Evolutionary conservation across 2,797 vertebrate species (phyloP).

Genomic region (Cuniculus paca): DNA sequence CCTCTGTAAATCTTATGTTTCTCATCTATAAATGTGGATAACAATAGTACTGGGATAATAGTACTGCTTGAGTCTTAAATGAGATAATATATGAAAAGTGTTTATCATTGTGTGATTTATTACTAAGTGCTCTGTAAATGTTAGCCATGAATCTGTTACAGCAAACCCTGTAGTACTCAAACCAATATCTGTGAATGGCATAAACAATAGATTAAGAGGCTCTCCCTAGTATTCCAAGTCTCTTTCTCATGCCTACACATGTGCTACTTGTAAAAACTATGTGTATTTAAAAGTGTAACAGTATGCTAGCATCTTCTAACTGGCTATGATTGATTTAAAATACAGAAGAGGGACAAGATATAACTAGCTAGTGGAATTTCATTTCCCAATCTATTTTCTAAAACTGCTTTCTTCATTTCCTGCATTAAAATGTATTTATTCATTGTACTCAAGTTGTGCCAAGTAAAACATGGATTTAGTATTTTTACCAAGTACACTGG

Average conservation of each 20-base stretch:
- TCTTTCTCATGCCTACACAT: neutral
- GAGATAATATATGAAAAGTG: neutral
- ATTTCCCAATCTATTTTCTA: neutral
- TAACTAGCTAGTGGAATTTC: neutral
- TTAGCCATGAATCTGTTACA: neutral
- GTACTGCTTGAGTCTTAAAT: neutral
- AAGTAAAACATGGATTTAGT: constrained; percentile 40
- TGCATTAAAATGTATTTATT: constrained; percentile 61
- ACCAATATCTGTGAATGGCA: neutral
- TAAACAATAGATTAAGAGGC: neutral
- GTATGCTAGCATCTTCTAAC: neutral
- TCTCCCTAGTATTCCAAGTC: neutral
- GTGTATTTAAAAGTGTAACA: neutral
- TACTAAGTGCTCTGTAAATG: neutral
- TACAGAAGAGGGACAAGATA: neutral
- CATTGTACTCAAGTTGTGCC: neutral
- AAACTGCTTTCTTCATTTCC: neutral
- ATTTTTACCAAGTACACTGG: neutral
- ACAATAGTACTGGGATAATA: neutral
- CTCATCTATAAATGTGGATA: neutral
- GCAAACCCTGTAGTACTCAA: neutral
- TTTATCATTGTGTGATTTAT: neutral
- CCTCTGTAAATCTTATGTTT: neutral
- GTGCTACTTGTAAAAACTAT: neutral
- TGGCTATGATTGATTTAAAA: constrained; percentile 15